These are phyloP conservation scores for Lordiphosa fenestrarum DNA, from an alignment of 2,888 invertebrate species.

Conservation along the genomic window DNA sequence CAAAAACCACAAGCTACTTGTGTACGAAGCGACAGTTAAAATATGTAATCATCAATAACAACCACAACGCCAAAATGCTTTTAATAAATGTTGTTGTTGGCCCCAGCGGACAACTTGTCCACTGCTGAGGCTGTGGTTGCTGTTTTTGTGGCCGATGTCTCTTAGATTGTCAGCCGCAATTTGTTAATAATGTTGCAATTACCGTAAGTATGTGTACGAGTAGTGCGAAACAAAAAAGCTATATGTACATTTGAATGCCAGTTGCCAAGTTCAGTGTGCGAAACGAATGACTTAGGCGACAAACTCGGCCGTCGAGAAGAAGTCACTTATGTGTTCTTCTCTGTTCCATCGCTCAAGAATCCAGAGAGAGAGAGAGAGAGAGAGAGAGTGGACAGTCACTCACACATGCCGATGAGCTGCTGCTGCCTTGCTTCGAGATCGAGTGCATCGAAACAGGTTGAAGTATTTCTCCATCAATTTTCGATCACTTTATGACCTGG, in stretches of 20 bases:
- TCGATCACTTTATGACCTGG: too few relatives aligned
- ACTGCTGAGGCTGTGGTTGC: constrained; percentile 25
- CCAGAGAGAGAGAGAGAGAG: too few relatives aligned
- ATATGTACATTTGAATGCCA: constrained; percentile 6
- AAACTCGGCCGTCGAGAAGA: constrained; percentile 19
- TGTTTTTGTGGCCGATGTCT: constrained; percentile 33
- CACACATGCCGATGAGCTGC: too few relatives aligned
- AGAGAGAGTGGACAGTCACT: too few relatives aligned
- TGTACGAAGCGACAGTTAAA: constrained; percentile 57
- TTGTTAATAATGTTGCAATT: constrained; percentile 74
- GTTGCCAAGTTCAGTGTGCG: constrained; percentile 21
- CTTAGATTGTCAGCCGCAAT: constrained; percentile 53
- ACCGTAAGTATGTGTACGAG: constrained; percentile 54
- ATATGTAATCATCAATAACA: constrained; percentile 57
- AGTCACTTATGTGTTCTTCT: too few relatives aligned
- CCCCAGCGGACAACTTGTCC: constrained; percentile 40
- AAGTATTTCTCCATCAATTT: too few relatives aligned
- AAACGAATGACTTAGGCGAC: constrained; percentile 45
- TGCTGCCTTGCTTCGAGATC: too few relatives aligned
- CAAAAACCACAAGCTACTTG: constrained; percentile 55
- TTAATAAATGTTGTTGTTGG: constrained; percentile 63
- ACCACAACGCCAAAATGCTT: constrained; percentile 60
- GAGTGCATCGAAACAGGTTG: too few relatives aligned
- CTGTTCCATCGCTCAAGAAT: too few relatives aligned
- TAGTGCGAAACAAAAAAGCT: constrained; percentile 43